Conservation (phyloP, 2,797 vertebrate genomes). For the Staurois parvus region DNA sequence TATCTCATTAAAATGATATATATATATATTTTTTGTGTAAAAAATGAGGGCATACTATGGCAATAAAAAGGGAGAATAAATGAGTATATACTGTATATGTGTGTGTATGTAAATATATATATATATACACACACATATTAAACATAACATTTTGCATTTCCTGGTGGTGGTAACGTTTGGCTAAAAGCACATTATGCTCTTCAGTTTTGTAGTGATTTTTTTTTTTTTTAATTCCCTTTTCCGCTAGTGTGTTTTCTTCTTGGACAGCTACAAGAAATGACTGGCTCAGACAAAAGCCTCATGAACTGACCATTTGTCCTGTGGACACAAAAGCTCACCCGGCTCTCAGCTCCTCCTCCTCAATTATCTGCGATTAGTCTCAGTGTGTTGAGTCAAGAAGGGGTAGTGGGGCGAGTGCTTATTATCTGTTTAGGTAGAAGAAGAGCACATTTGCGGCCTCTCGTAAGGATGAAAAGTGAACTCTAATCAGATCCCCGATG, state of each 20-base stretch:
- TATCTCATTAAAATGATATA: too few relatives aligned
- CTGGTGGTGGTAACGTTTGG: not conserved
- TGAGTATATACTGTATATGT: too few relatives aligned
- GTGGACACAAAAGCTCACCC: slow-evolving; percentile 98
- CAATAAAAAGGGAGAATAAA: too few relatives aligned
- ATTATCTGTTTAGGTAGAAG: slow-evolving; percentile 90
- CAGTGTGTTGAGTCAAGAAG: slow-evolving; percentile 99
- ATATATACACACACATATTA: too few relatives aligned
- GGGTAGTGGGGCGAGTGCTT: slow-evolving; percentile 88
- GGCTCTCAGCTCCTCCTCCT: slow-evolving; percentile 97
- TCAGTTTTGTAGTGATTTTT: not conserved
- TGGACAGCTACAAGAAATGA: slow-evolving; percentile 80
- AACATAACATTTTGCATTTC: not conserved
- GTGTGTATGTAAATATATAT: not conserved
- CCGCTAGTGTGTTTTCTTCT: slow-evolving; percentile 68
- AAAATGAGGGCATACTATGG: too few relatives aligned
- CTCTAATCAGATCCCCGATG: slow-evolving; percentile 80
- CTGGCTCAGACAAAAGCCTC: slow-evolving; percentile 95
- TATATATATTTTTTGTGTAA: too few relatives aligned
- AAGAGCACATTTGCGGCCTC: slow-evolving; percentile 83
- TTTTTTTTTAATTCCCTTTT: not conserved
- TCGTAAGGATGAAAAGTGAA: slow-evolving; percentile 83
- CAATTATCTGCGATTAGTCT: slow-evolving; percentile 99
- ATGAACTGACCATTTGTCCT: slow-evolving; percentile 99
- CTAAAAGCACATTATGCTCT: not conserved